Conservation (phyloP, 1,140 invertebrate genomes). For the Neuroterus valhalla region DNA sequence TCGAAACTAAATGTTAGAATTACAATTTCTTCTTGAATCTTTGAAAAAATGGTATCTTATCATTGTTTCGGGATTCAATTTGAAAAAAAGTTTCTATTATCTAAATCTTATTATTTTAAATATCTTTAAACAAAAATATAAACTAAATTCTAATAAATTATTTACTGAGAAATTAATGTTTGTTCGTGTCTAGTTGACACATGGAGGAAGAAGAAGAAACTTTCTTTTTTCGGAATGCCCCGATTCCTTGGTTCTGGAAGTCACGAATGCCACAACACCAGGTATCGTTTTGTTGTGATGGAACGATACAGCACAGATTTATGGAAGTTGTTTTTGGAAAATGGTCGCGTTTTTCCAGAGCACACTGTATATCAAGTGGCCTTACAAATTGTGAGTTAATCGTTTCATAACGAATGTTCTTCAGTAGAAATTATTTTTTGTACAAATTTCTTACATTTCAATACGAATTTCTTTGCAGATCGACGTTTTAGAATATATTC, state of each 20-base stretch:
- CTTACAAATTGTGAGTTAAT: conserved; percentile 86
- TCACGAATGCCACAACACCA: conserved; percentile 83
- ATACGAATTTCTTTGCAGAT: conserved; percentile 76
- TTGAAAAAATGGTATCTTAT: no score
- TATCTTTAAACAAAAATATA: background rate
- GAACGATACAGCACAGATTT: conserved; percentile 93
- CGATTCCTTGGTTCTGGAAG: conserved; percentile 88
- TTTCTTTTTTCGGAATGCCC: conserved; percentile 90
- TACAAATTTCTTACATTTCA: background rate
- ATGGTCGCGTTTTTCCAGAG: conserved; percentile 82
- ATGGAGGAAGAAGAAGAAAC: conserved; percentile 83
- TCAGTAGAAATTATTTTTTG: conserved; percentile 24
- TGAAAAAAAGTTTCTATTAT: no score
- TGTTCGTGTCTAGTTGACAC: conserved; percentile 79
- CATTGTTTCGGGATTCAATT: no score
- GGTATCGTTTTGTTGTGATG: conserved; percentile 94
- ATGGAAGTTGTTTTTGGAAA: conserved; percentile 85
- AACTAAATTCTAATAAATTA: conserved; percentile 25
- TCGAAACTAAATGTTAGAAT: no score
- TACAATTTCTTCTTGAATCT: no score
- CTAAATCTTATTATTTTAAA: background rate
- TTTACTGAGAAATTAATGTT: conserved; percentile 17
- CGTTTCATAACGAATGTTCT: no score
- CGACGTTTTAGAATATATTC: conserved; percentile 91
- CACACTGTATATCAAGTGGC: conserved; percentile 87